A percentile compares a stretch with the other conserved stretches of the same genome.
Conservation (phyloP, 2,888 invertebrate genomes). For the Dinocampus coccinellae region DNA sequence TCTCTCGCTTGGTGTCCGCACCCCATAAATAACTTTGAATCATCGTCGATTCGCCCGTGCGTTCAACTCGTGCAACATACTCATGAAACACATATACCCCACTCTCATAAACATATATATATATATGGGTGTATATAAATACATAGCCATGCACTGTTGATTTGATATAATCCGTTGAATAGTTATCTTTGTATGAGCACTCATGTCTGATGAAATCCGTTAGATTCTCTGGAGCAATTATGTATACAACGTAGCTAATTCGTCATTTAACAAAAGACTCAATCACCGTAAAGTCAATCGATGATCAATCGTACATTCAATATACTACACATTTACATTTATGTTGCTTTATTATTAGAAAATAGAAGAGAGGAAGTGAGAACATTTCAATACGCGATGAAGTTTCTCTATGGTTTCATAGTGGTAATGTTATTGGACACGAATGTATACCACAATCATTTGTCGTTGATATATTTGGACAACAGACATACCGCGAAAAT, state of each 20-base stretch:
- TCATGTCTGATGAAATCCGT: conserved; percentile 11
- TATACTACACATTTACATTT: neutral
- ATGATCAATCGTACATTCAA: neutral
- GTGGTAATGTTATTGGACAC: conserved; percentile 3
- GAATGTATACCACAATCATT: conserved; percentile 2
- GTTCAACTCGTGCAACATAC: conserved; percentile 12
- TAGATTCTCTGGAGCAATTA: neutral
- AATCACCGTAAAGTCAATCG: conserved; percentile 1
- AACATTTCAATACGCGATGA: conserved; percentile 31
- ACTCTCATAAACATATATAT: conserved; percentile 8
- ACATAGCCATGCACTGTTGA: conserved; percentile 24
- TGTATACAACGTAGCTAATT: conserved; percentile 23
- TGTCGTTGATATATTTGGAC: conserved; percentile 41
- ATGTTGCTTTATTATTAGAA: conserved; percentile 23
- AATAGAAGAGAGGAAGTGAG: conserved; percentile 30
- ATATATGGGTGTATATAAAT: conserved; percentile 22
- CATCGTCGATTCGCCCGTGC: conserved; percentile 50
- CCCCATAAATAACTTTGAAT: conserved; percentile 65
- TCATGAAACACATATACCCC: conserved; percentile 19
- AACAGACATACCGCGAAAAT: conserved; percentile 56
- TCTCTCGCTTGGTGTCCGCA: conserved; percentile 45
- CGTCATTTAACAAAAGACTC: conserved; percentile 24
- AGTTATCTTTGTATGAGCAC: conserved; percentile 23
- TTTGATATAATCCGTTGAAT: conserved; percentile 13
- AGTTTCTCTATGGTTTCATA: conserved; percentile 20